A percentile compares a stretch with the other conserved stretches of the same genome.
phyloP scores from a whole-genome alignment of 2,888 invertebrate genomes.

The Clistopyga incitator region DNA sequence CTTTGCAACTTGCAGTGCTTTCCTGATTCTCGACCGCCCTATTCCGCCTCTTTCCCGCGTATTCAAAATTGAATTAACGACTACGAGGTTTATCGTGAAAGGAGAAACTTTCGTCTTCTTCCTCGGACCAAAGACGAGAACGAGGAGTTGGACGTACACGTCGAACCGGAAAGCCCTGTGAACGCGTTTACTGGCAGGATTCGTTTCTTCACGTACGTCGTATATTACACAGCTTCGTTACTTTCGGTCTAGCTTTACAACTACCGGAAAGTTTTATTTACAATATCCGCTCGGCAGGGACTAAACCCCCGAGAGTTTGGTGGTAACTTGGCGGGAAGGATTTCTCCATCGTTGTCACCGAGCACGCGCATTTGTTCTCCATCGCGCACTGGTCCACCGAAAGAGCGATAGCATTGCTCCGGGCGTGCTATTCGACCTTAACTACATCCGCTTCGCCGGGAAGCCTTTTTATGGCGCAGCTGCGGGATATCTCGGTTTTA shows the following conservation, averaged over 20 bases:
- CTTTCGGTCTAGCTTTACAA: slow-evolving; percentile 33
- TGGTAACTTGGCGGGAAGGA: slow-evolving; percentile 40
- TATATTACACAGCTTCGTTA: neutral
- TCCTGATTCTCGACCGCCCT: slow-evolving; percentile 6
- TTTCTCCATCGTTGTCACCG: slow-evolving; percentile 15
- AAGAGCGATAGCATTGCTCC: slow-evolving; percentile 26
- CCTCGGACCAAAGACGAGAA: slow-evolving; percentile 32
- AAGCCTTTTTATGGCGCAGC: slow-evolving; percentile 35
- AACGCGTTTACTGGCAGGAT: slow-evolving; percentile 8
- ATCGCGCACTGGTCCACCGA: slow-evolving; percentile 36
- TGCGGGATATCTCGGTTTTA: slow-evolving; percentile 38
- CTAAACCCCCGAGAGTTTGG: slow-evolving; percentile 26
- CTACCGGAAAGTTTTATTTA: slow-evolving; percentile 68
- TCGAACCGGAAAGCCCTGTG: slow-evolving; percentile 21
- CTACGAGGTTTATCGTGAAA: slow-evolving; percentile 46
- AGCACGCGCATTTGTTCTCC: slow-evolving; percentile 46
- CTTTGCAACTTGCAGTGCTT: neutral
- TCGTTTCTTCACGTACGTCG: neutral
- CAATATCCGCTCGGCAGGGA: slow-evolving; percentile 61
- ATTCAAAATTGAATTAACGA: slow-evolving; percentile 63
- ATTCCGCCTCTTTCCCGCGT: slow-evolving; percentile 23
- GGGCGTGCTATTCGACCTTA: slow-evolving; percentile 54
- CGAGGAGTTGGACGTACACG: slow-evolving; percentile 1
- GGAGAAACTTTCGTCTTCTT: slow-evolving; percentile 55
- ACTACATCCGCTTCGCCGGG: slow-evolving; percentile 62